Evolutionary conservation across 2,888 invertebrate species (phyloP).

Genomic region (Philopedon plagiatum): DNA sequence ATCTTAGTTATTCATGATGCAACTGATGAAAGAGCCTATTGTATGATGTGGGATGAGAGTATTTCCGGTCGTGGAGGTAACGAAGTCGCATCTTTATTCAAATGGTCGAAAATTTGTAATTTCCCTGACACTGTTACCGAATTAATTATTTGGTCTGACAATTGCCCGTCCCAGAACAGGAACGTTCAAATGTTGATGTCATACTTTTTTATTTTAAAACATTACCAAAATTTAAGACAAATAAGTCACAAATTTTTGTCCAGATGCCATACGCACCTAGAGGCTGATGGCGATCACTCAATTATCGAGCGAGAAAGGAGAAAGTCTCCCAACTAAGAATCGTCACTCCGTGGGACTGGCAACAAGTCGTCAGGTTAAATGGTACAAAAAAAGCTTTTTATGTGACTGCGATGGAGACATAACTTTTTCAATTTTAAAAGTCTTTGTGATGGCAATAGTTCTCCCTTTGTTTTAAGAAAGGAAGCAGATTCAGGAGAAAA

Average conservation of each 20-base stretch:
- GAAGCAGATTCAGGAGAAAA: too few species aligned
- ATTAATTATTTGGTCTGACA: slow-evolving; percentile 1
- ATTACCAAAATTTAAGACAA: neutral
- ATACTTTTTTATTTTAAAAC: neutral
- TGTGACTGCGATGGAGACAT: too few species aligned
- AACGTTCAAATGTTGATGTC: slow-evolving; percentile 4
- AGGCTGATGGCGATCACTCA: too few species aligned
- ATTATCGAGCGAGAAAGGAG: too few species aligned
- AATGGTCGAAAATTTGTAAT: neutral
- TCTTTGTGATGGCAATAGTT: too few species aligned
- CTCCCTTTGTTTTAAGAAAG: too few species aligned
- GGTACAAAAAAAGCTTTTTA: too few species aligned
- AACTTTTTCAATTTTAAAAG: too few species aligned
- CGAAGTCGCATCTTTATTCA: slow-evolving; percentile 3
- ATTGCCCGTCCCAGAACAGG: too few species aligned
- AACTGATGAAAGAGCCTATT: neutral
- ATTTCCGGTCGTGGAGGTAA: slow-evolving; percentile 5
- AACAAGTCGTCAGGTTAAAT: too few species aligned
- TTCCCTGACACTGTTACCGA: neutral
- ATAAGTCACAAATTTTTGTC: slow-evolving; percentile 3
- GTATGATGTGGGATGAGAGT: slow-evolving; percentile 13
- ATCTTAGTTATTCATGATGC: neutral
- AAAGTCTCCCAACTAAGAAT: too few species aligned
- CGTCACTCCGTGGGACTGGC: too few species aligned
- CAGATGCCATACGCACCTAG: neutral